A percentile compares a stretch with the other conserved stretches of the same genome.
Conservation (phyloP, 2,888 invertebrate genomes). For the Luffia ferchaultella region DNA sequence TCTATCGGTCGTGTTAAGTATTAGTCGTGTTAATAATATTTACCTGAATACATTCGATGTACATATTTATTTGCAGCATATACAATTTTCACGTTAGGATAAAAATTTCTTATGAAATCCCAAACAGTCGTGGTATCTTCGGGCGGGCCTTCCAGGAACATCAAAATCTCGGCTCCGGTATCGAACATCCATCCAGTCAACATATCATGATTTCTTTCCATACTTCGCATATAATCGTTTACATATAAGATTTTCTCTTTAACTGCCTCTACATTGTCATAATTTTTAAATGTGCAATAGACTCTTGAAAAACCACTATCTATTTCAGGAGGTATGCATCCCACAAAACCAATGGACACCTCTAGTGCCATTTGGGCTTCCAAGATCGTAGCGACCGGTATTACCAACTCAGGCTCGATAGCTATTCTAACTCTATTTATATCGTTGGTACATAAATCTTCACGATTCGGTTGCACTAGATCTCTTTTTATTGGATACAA, state of each 20-base stretch:
- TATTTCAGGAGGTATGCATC: constrained; percentile 30
- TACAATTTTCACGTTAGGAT: too few relatives aligned
- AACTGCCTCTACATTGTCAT: constrained; percentile 20
- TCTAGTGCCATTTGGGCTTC: constrained; percentile 45
- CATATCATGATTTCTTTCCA: constrained; percentile 19
- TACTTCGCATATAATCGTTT: constrained; percentile 24
- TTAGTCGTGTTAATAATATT: too few relatives aligned
- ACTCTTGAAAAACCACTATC: constrained; percentile 33
- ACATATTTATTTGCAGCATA: too few relatives aligned
- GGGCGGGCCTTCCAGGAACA: constrained; percentile 42
- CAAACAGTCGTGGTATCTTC: constrained; percentile 37
- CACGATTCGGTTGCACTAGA: constrained; percentile 21
- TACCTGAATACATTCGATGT: too few relatives aligned
- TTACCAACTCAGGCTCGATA: constrained; percentile 23
- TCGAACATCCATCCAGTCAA: constrained; percentile 49
- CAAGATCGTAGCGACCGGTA: constrained; percentile 31
- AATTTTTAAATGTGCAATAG: constrained; percentile 25
- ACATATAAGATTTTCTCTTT: constrained; percentile 29
- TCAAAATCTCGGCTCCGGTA: constrained; percentile 29
- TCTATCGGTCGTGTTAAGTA: too few relatives aligned
- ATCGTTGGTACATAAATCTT: constrained; percentile 42
- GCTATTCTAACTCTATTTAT: constrained; percentile 31
- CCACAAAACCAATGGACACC: constrained; percentile 42
- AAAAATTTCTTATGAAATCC: constrained; percentile 34
- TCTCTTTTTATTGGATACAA: constrained; percentile 28